phyloP scores from a whole-genome alignment of 2,797 vertebrate genomes.

The Rhabdophis nuchalis region DNA sequence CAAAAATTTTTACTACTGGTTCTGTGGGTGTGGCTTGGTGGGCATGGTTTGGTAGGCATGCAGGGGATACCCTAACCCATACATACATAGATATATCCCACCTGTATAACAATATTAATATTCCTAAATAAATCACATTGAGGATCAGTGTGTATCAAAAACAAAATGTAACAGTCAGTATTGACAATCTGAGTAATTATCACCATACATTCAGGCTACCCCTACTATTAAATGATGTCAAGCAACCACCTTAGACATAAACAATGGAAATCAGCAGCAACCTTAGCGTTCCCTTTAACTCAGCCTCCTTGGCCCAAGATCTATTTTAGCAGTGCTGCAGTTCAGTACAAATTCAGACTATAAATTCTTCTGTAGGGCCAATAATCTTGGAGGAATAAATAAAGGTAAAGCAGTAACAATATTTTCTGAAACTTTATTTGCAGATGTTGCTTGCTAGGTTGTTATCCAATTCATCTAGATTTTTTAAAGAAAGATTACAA shows the following conservation, averaged over 20 bases:
- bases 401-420: background rate
- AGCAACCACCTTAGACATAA: background rate
- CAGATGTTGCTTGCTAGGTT: background rate
- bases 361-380: background rate
- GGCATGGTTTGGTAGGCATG: too few species aligned
- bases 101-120: background rate
- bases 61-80: background rate
- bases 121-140: background rate
- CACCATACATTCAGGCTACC: background rate
- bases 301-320: background rate
- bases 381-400: background rate
- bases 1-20: too few species aligned
- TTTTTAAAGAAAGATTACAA: conserved; percentile 19
- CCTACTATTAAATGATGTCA: background rate
- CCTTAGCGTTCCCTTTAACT: background rate
- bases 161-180: background rate
- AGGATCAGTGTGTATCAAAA: background rate
- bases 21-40: too few species aligned
- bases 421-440: background rate
- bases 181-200: background rate
- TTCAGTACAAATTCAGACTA: background rate
- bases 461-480: conserved; percentile 14
- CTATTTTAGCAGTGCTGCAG: background rate
- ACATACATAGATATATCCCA: background rate
- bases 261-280: background rate